Evolutionary conservation across 2,888 invertebrate species (phyloP), one percentile per base, ranked within the genome.

Genomic region (Malachius bipustulatus): DNA sequence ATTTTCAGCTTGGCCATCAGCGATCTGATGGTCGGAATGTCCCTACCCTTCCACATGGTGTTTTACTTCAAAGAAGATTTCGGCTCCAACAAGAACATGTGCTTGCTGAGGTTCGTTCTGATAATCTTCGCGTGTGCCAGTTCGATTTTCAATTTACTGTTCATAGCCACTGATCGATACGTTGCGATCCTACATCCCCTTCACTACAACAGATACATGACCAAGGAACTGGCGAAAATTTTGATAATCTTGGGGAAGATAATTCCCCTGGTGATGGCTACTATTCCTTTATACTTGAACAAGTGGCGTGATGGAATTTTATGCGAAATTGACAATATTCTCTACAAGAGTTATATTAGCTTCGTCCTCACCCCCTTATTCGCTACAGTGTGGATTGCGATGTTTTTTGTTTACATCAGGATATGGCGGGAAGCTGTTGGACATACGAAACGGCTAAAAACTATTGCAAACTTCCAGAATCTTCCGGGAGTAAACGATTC

Each of bases 131-230:
- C 82, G 41, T 83, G 83, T 55, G 73, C 78, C 48, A 82, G 81
- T 32, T 84, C 83, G 46, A 77, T 84, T 50, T 75, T 75, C 63
- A 84, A 83, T 58, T 69, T 85, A 46, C 75, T 82, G 51, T 74
- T 78, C 32, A 82, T 85, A 45, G 84, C 84, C 16, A 69, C 80
- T 40, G 85, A 85, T 64, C 71, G 80, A 48, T 85, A 83, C 57
- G 71, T 83, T 47, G 83, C 82, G 1, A 80, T 85, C 48, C 72
- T 84, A 30, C 77, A 82, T 60, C 83, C 85, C 6, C 65, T 85
- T 45, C 78, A 79, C 60, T 84, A 85, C 62, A 72, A 74, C 55
- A 70, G 77, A 55, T 76, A 73, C 56, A 77, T 83, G 73, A 82
- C 77, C n/a, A 75, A 74, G 49, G 64, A 71, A 46, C 67, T 73